Percentiles rank a stretch among this genome's conserved stretches.
Evolutionary conservation across 2,888 invertebrate genomes (phyloP).

Genomic region (Agriopis leucophaearia): DNA sequence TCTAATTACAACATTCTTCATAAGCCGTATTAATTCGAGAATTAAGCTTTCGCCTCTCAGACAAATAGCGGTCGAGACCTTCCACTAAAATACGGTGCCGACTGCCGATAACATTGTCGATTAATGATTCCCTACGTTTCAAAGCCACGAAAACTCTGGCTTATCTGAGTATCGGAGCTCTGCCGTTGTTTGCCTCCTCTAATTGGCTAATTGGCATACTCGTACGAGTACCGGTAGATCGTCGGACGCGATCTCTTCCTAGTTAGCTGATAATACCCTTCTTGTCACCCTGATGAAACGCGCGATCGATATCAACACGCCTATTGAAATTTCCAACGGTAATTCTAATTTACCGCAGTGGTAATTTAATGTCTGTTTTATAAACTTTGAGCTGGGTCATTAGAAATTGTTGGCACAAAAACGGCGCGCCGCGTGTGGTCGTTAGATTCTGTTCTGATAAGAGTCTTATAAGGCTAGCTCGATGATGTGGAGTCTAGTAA

Average conservation of each 20-base stretch:
- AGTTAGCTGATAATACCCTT: slow-evolving; percentile 73
- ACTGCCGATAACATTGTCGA: slow-evolving; percentile 39
- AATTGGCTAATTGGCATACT: slow-evolving; percentile 87
- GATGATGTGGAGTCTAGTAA: slow-evolving; percentile 52
- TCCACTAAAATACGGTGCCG: slow-evolving; percentile 40
- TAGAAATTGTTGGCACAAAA: slow-evolving; percentile 66
- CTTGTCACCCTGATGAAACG: slow-evolving; percentile 78
- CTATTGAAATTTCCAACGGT: slow-evolving; percentile 76
- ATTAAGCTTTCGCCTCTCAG: slow-evolving; percentile 53
- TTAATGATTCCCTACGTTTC: slow-evolving; percentile 44
- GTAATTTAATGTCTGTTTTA: slow-evolving; percentile 57
- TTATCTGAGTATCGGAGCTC: slow-evolving; percentile 48
- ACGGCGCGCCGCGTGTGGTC: slow-evolving; percentile 68
- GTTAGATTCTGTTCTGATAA: slow-evolving; percentile 58
- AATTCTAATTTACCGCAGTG: slow-evolving; percentile 64
- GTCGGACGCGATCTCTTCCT: slow-evolving; percentile 79
- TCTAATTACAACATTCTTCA: slow-evolving; percentile 64
- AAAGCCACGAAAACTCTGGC: slow-evolving; percentile 54
- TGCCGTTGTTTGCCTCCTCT: slow-evolving; percentile 76
- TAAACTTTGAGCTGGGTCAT: slow-evolving; percentile 56
- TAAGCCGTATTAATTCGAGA: slow-evolving; percentile 62
- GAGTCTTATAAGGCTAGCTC: slow-evolving; percentile 56
- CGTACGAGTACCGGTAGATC: slow-evolving; percentile 78
- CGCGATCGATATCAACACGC: slow-evolving; percentile 75
- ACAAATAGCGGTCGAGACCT: slow-evolving; percentile 58